Percentiles rank a stretch among this genome's conserved stretches.
Evolutionary conservation across 2,797 vertebrate species (phyloP).

Genomic region (Cottoperca gobio): DNA sequence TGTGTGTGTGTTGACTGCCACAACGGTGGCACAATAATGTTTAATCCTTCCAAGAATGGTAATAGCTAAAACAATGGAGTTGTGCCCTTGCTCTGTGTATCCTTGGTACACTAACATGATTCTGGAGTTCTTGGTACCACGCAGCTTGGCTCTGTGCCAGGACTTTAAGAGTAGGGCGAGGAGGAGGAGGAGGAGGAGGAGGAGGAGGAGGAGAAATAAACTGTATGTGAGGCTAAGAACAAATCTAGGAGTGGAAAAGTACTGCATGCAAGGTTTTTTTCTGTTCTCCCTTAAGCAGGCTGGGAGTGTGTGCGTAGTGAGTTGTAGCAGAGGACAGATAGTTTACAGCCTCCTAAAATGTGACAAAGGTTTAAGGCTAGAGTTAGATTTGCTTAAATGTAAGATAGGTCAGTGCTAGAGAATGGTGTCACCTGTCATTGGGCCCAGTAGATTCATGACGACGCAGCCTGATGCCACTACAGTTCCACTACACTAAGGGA

Average conservation of each 20-base stretch:
- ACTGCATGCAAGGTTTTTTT: constrained; percentile 55
- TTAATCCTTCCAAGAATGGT: constrained; percentile 39
- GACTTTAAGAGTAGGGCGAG: constrained; percentile 29
- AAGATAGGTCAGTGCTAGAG: neutral
- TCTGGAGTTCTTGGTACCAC: constrained; percentile 60
- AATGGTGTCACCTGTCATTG: neutral
- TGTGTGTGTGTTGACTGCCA: constrained; percentile 13
- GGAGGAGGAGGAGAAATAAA: constrained; percentile 45
- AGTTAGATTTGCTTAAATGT: neutral
- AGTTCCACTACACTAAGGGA: neutral
- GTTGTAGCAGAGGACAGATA: constrained; percentile 35
- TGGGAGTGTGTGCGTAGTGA: neutral
- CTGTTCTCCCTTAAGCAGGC: constrained; percentile 15
- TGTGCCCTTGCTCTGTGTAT: constrained; percentile 45
- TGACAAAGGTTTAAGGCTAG: neutral
- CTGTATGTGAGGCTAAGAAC: constrained; percentile 51
- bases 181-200: constrained; percentile 5
- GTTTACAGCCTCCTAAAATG: neutral
- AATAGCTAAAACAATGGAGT: constrained; percentile 22
- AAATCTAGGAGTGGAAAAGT: constrained; percentile 82
- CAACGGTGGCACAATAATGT: constrained; percentile 11
- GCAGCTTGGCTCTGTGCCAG: constrained; percentile 68
- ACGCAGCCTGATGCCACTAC: neutral
- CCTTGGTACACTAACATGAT: constrained; percentile 44
- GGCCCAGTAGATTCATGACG: neutral